These are phyloP conservation scores for Steromphala cineraria DNA, from an alignment of 2,888 invertebrate genomes.

Conservation along the genomic window DNA sequence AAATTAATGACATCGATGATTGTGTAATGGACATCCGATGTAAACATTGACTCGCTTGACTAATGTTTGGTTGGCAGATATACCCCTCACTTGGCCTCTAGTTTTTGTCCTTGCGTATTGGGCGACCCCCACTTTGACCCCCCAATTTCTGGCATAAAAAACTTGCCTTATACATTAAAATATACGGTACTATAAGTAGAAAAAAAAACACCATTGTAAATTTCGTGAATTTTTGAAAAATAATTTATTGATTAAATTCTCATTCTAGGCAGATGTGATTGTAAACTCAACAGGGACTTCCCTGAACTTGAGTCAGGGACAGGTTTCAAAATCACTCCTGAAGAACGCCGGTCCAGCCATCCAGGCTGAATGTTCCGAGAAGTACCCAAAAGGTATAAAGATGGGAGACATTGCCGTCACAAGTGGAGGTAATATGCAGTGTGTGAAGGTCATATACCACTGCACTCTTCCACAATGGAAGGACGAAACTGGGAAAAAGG, in stretches of 20 bases:
- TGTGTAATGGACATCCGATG: too few species aligned
- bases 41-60: too few species aligned
- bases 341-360: background rate
- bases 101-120: too few species aligned
- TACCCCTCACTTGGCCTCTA: too few species aligned
- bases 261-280: background rate
- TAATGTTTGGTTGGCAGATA: too few species aligned
- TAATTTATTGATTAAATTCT: background rate
- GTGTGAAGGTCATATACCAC: slow-evolving; percentile 3
- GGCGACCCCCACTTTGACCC: too few species aligned
- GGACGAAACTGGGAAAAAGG: background rate
- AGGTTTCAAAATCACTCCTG: background rate
- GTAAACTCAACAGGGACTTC: background rate
- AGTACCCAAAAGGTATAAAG: slow-evolving; percentile 6
- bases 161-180: too few species aligned
- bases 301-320: background rate
- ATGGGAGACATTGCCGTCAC: slow-evolving; percentile 21
- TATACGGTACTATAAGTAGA: too few species aligned
- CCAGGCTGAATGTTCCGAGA: background rate
- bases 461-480: background rate
- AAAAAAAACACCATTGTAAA: too few species aligned
- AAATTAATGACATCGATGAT: too few species aligned
- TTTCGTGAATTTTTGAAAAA: too few species aligned
- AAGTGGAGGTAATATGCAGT: background rate
- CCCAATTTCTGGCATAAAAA: too few species aligned